These are phyloP conservation scores for Agriopis aurantiaria DNA, from an alignment of 2,888 invertebrate genomes.

Conservation along the genomic window DNA sequence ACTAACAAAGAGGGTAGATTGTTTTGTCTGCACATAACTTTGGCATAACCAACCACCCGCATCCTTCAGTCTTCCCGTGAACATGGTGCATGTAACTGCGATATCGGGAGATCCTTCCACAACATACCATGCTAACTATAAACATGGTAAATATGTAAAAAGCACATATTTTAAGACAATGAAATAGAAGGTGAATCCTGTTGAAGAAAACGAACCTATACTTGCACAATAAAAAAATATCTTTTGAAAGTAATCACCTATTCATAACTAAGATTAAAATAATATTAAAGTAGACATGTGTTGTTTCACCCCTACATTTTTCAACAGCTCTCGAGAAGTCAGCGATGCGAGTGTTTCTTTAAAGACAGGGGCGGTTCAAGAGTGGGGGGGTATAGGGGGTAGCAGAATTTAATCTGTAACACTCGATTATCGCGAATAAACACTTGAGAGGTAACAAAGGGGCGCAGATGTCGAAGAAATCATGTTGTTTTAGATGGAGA, in stretches of 20 bases:
- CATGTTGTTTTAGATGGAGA: constrained; percentile 36
- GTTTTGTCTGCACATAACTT: no score
- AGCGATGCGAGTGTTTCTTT: constrained; percentile 65
- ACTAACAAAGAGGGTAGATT: no score
- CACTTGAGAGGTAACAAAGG: constrained; percentile 58
- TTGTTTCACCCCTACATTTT: constrained; percentile 41
- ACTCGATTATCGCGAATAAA: constrained; percentile 79
- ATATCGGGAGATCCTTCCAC: no score
- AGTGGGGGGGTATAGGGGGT: constrained; percentile 50
- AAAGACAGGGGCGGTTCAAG: constrained; percentile 62
- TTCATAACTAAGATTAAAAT: constrained; percentile 45
- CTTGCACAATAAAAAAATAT: background rate
- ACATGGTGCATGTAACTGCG: no score
- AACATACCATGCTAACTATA: no score
- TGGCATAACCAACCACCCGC: no score
- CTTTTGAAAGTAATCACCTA: constrained; percentile 25
- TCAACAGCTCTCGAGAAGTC: constrained; percentile 64
- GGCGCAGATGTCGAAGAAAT: constrained; percentile 48
- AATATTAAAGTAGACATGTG: constrained; percentile 70
- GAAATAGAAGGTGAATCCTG: background rate
- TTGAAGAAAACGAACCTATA: background rate
- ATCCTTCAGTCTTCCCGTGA: no score
- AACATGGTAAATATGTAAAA: no score
- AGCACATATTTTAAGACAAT: no score
- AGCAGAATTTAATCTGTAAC: constrained; percentile 57